Evolutionary conservation across 2,797 vertebrate genomes (phyloP), one percentile per base, ranked within the genome.

Genomic region (Molothrus aeneus): DNA sequence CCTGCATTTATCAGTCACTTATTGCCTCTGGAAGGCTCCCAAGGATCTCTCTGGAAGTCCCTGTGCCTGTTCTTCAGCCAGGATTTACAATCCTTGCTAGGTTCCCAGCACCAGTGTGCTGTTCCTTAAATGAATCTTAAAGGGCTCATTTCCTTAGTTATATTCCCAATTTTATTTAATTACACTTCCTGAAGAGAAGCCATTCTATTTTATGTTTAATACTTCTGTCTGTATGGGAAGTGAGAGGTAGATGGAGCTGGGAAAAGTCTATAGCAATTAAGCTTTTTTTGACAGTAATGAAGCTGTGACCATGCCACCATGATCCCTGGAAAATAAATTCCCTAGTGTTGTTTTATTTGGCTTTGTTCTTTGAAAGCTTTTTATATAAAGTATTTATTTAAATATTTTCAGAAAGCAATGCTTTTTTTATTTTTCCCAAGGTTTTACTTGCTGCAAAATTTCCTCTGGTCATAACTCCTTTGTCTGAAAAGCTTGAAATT

Each of bases 111-210:
- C 42, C 42, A 85, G 13, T 19, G 64, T 83, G 75, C 45, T 77
- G 10, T 71, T 90, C 50, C 94, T 94, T 96, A 88, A 96, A 92
- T 94, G 60, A 88, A 89, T 88, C 95, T 95, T 93, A 80, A 78
- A 95, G 81, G 93, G 65, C 85, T 94, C 79, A 95, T 94, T 95
- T 94, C 87, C 89, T 94, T 94, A 74, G 75, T 92, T 96, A 86
- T 92, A 86, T 86, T 87, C 91, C 45, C 75, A 83, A 80, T 96
- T 95, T 93, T 96, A 91, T 93, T 92, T 96, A 96, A 96, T 95
- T 96, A 94, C 85, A 47, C 31, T 94, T 94, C 87, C 93, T 88
- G 91, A 96, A 92, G 84, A 96, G 85, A 94, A 91, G 61, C 42
- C 45, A 32, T 96, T 96, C 63, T 77, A 13, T 74, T 95, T 96